Conservation (phyloP, 1,140 invertebrate genomes). For the Meteorus sp. region DNA sequence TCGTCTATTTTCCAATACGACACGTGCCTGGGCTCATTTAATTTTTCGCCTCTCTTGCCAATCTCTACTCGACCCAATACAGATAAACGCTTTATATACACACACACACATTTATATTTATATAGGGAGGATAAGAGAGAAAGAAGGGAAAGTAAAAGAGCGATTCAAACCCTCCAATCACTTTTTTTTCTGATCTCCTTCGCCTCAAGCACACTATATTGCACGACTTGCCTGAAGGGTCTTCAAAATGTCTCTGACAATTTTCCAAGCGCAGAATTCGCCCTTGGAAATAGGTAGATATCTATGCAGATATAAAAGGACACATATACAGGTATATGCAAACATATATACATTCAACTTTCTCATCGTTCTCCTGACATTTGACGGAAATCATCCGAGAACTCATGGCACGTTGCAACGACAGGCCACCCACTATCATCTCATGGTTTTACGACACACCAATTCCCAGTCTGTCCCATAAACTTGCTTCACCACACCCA, state of each 20-base stretch:
- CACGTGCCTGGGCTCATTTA: slow-evolving; percentile 20
- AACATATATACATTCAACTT: background rate
- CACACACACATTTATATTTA: too few relatives aligned
- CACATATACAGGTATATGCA: background rate
- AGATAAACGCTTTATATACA: too few relatives aligned
- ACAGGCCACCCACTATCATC: slow-evolving; percentile 2
- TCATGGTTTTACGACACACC: slow-evolving; percentile 35
- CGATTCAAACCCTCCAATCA: background rate
- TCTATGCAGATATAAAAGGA: background rate
- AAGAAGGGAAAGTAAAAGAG: too few relatives aligned
- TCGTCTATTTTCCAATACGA: slow-evolving; percentile 20
- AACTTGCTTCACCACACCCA: slow-evolving; percentile 38
- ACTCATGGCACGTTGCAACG: background rate
- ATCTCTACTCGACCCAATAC: slow-evolving; percentile 17
- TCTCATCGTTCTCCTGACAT: slow-evolving; percentile 2
- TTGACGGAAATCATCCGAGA: slow-evolving; percentile 11
- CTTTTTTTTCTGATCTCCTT: background rate
- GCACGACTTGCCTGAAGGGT: slow-evolving; percentile 1
- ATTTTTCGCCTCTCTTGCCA: slow-evolving; percentile 26
- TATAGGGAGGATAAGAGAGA: too few relatives aligned
- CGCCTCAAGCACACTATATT: background rate
- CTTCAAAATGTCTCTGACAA: background rate
- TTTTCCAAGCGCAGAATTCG: slow-evolving; percentile 3
- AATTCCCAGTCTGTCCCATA: slow-evolving; percentile 43
- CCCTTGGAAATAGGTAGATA: slow-evolving; percentile 1